Base-by-base conservation (phyloP, 2,797 vertebrate species). In the Otolemur crassicaudatus region DNA sequence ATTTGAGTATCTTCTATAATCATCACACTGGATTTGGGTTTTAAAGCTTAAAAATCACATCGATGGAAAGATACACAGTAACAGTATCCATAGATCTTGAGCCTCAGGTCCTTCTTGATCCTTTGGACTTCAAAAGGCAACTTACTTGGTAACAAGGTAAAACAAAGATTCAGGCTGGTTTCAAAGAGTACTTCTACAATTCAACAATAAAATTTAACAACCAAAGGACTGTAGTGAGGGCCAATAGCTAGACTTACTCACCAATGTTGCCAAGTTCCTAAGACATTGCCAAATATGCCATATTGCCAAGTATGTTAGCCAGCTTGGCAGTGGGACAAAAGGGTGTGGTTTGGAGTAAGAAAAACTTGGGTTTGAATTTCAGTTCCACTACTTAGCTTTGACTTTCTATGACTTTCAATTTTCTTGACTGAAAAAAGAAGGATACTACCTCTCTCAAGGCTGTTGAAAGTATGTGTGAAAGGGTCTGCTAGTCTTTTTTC, bases 281-380 rank as follows among this genome's bases (percentile, higher is more conserved):
- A 73, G 13, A 69, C 37, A 5, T 31, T 84, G 95, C 88, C 90
- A 96, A 70, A 77, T 76, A 69, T 13, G n/a, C 77, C 86, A 6
- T 46, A 23, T 79, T 91, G 94, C 82, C 96, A 97, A 91, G 92
- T 93, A 65, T 94, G 88, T 84, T 93, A 95, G 97, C 80, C 95
- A 97, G 37, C n/a, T 89, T 91, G 96, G 93, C 88, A 73, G 80
- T 37, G 1, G 61, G 91, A 73, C 73, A 81, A 46, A 94, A 92
- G 77, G 69, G 82, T 58, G 82, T 76, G 81, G 79, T 73, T 97
- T 85, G 81, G 83, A 72, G 11, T 56, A 60, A 70, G 22, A 86
- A 69, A 91, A 10, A 63, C 87, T 76, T 81, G 43, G 70, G 40
- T 93, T 87, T 95, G 85, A 65, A 89, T 95, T 97, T 96, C 84